Base-by-base conservation (phyloP, 2,113 vertebrate species). In the Prunella fulvescens region DNA sequence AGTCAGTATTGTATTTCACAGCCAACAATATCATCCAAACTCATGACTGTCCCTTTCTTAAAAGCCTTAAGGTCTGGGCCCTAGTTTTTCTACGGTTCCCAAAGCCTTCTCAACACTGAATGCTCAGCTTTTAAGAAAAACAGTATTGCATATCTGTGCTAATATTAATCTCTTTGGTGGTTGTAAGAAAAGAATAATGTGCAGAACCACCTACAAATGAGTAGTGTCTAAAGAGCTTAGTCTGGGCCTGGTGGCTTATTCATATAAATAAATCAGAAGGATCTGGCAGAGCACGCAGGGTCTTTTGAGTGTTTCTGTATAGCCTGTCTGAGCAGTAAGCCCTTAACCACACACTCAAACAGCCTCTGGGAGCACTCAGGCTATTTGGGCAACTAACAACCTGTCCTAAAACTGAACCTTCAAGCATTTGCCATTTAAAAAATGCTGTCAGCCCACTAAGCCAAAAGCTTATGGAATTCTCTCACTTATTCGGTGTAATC, bases 191-290 rank as follows among this genome's bases (percentile, higher is more conserved):
- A 69, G 62, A 90, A 23, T 70, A 77, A 90, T 73, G 81, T 86
- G 60, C 71, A 93, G 72, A 92, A 71, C 64, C 80, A 94, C 88
- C 92, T 96, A 92, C 69, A 90, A 96, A 90, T 86, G 79, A 81
- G 88, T 64, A 71, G 64, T 45, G 60, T 94, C 84, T 90, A 69
- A 96, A 83, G n/a, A 93, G 44, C 72, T 35, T 35, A 88, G 82
- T 90, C 88, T 95, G 57, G 85, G 76, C 51, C 72, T 90, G 67
- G 79, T 95, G 74, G 90, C 47, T 96, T 96, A 92, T 88, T 94
- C 92, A 71, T 86, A 94, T 95, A 90, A 96, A 95, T 96, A 97
- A 96, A 96, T 96, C 92, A 96, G 81, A 76, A 95, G 82, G 88
- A 81, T 88, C 79, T 96, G 86, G 93, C 81, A 92, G 79, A 96